These are phyloP conservation scores for Metridium senile DNA, from an alignment of 92 coral and sea anemone species.

Conservation along the genomic window DNA sequence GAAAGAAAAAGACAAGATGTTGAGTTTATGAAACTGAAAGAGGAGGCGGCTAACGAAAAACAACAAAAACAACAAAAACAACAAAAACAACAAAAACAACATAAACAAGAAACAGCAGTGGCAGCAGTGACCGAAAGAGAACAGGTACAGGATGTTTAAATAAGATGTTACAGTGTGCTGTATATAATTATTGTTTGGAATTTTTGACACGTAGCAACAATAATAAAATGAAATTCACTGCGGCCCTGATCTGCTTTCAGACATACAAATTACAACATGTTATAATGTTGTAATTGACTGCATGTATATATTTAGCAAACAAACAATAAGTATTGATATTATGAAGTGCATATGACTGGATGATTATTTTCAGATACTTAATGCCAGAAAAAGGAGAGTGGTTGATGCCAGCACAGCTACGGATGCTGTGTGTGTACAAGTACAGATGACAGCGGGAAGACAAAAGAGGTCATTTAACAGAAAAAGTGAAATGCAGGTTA, in stretches of 20 bases:
- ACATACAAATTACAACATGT: background rate
- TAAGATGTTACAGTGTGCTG: background rate
- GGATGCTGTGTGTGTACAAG: background rate
- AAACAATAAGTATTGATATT: background rate
- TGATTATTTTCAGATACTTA: background rate
- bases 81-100: too few relatives aligned
- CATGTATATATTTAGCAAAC: background rate
- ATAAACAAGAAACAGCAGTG: background rate
- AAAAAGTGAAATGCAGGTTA: background rate
- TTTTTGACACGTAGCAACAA: background rate
- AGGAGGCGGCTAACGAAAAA: background rate
- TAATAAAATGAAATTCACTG: too few relatives aligned
- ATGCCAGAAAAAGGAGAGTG: background rate
- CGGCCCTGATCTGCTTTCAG: too few relatives aligned
- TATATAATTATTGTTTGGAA: background rate
- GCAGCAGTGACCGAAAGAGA: background rate
- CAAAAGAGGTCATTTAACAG: background rate
- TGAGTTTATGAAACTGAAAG: background rate
- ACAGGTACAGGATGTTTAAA: background rate
- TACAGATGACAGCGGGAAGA: background rate
- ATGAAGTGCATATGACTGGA: background rate
- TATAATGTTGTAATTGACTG: background rate
- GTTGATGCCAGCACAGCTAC: background rate
- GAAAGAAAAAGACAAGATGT: background rate
- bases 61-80: too few relatives aligned